Percentiles rank a stretch among this genome's conserved stretches.
phyloP scores from a whole-genome alignment of 92 coral and sea anemone species.

The Umimayanthus kanabou region DNA sequence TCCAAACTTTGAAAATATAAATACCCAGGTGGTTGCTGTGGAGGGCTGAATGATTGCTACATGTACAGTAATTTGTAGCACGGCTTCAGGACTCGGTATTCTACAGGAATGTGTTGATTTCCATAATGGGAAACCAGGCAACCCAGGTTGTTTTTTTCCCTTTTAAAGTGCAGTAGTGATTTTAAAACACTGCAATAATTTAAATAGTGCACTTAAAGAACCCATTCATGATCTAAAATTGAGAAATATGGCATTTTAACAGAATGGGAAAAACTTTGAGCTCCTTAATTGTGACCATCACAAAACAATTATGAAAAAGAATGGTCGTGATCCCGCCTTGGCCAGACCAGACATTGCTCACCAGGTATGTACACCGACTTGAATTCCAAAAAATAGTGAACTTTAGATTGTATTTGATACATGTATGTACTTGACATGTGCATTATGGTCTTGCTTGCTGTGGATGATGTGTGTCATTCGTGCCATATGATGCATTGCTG shows the following conservation, averaged over 20 bases:
- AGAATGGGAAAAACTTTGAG: conserved; percentile 98
- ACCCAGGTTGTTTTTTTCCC: no score
- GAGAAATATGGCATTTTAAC: neutral
- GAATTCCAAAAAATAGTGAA: neutral
- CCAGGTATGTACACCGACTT: conserved; percentile 62
- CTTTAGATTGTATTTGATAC: neutral
- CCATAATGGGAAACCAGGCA: no score
- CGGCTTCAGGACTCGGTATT: no score
- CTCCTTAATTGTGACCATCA: conserved; percentile 94
- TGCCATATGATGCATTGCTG: no score
- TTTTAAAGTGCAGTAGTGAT: no score
- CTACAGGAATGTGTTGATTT: no score
- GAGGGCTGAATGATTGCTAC: no score
- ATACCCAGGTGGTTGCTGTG: no score
- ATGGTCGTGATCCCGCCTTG: conserved; percentile 79
- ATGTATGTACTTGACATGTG: neutral
- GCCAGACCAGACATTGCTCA: conserved; percentile 97
- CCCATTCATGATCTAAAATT: neutral
- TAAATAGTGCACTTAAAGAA: neutral
- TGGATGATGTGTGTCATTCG: no score
- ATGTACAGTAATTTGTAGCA: no score
- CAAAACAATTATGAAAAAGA: conserved; percentile 87
- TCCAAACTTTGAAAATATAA: no score
- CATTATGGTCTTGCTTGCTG: neutral
- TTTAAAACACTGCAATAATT: no score